phyloP scores from a whole-genome alignment of 2,888 invertebrate genomes.

The Meliscaeva auricollis region DNA sequence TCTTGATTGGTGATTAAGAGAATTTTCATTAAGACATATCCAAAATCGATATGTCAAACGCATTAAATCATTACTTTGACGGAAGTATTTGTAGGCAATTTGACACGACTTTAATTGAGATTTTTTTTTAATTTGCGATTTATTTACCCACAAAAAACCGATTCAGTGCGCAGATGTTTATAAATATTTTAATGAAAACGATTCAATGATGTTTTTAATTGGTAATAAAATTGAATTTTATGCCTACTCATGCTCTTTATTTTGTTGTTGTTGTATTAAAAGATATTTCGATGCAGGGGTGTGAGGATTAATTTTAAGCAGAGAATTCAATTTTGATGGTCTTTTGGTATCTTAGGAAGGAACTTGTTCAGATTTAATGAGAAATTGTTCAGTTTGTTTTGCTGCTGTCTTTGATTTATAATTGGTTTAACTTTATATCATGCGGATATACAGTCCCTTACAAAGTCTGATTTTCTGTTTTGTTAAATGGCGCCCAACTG shows the following conservation, averaged over 20 bases:
- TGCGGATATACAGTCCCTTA: too few species aligned
- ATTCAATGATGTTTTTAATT: constrained; percentile 4
- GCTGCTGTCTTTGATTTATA: too few species aligned
- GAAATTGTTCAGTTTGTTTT: constrained; percentile 20
- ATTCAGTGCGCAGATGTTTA: not conserved
- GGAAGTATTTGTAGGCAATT: constrained; percentile 56
- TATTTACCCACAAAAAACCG: not conserved
- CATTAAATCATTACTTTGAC: constrained; percentile 54
- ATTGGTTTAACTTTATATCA: too few species aligned
- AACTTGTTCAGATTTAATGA: constrained; percentile 10
- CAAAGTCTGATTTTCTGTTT: too few species aligned
- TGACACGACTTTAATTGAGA: constrained; percentile 9
- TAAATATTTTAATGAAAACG: constrained; percentile 1
- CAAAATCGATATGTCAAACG: constrained; percentile 56
- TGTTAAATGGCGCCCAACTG: too few species aligned
- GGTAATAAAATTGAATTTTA: constrained; percentile 16
- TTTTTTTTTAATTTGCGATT: not conserved
- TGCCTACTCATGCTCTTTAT: not conserved
- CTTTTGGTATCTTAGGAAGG: not conserved
- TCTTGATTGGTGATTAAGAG: not conserved
- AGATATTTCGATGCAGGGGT: not conserved
- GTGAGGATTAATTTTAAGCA: not conserved
- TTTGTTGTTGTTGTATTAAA: not conserved
- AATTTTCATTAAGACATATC: not conserved
- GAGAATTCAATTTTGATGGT: not conserved